These are phyloP conservation scores for Catagonus wagneri DNA, from an alignment of 2,113 vertebrate species.

Conservation along the genomic window DNA sequence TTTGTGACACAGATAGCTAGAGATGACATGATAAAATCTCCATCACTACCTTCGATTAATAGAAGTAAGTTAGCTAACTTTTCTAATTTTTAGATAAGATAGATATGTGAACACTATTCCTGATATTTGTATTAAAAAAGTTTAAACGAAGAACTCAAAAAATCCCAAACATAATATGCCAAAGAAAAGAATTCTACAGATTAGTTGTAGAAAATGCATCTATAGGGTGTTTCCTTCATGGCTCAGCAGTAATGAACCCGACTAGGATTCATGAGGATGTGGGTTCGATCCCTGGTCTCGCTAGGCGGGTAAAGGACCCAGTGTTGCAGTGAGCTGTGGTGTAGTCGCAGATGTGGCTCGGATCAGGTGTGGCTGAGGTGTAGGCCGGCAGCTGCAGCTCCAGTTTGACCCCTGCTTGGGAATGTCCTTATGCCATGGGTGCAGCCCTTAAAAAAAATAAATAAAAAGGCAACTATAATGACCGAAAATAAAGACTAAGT, in stretches of 20 bases:
- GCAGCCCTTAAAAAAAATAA: no score
- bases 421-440: no score
- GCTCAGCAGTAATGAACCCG: no score
- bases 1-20: slow-evolving; percentile 75
- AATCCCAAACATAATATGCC: neutral
- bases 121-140: neutral
- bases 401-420: no score
- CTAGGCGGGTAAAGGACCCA: no score
- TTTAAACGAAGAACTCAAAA: slow-evolving; percentile 37
- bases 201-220: slow-evolving; percentile 5
- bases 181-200: neutral
- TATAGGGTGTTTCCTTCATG: no score
- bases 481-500: neutral
- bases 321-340: no score
- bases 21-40: slow-evolving; percentile 10
- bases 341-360: no score
- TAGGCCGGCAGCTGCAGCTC: no score
- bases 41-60: neutral
- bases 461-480: neutral
- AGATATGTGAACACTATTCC: neutral
- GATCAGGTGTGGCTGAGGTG: no score
- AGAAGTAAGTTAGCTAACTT: neutral
- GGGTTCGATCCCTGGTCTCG: no score
- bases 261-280: no score
- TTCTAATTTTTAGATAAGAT: slow-evolving; percentile 44